These are phyloP conservation scores for Beaufortia kweichowensis DNA, from an alignment of 2,113 vertebrate genomes.

Conservation along the genomic window DNA sequence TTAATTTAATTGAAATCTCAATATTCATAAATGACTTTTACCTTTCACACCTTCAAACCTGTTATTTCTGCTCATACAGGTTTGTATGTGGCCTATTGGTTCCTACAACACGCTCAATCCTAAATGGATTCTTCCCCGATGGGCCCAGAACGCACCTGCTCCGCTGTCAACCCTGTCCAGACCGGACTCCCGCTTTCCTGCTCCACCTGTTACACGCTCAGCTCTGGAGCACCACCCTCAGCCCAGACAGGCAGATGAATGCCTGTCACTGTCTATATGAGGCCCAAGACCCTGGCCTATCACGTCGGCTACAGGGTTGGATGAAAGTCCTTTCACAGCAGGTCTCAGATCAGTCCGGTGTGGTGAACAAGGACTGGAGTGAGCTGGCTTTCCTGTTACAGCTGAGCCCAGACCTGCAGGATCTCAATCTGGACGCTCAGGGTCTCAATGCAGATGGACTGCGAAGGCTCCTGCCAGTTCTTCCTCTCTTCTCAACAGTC, in stretches of 20 bases:
- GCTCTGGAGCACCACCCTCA: slow-evolving; percentile 47
- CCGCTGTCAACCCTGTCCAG: not conserved
- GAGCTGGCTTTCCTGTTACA: slow-evolving; percentile 62
- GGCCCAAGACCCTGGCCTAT: slow-evolving; percentile 55
- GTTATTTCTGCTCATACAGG: slow-evolving; percentile 31
- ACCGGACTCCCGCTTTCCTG: slow-evolving; percentile 39
- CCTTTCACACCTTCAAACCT: not conserved
- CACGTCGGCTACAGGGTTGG: slow-evolving; percentile 48
- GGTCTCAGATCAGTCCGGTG: not conserved
- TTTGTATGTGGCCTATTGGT: slow-evolving; percentile 61
- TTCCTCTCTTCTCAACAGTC: slow-evolving; percentile 60
- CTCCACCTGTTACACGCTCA: slow-evolving; percentile 56
- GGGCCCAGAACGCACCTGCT: slow-evolving; percentile 5
- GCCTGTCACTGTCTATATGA: slow-evolving; percentile 63
- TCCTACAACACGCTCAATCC: slow-evolving; percentile 55
- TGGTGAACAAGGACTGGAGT: slow-evolving; percentile 53
- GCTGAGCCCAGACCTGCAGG: slow-evolving; percentile 54
- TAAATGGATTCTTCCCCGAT: slow-evolving; percentile 55
- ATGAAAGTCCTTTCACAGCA: slow-evolving; percentile 50
- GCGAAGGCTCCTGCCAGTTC: slow-evolving; percentile 54
- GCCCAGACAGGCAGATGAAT: slow-evolving; percentile 58
- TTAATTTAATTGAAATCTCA: too few relatives aligned
- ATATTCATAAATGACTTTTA: not conserved
- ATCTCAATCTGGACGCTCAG: slow-evolving; percentile 55
- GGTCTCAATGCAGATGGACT: slow-evolving; percentile 49